Conservation (phyloP, 2,888 invertebrate species). For the Leucophenga montana region DNA sequence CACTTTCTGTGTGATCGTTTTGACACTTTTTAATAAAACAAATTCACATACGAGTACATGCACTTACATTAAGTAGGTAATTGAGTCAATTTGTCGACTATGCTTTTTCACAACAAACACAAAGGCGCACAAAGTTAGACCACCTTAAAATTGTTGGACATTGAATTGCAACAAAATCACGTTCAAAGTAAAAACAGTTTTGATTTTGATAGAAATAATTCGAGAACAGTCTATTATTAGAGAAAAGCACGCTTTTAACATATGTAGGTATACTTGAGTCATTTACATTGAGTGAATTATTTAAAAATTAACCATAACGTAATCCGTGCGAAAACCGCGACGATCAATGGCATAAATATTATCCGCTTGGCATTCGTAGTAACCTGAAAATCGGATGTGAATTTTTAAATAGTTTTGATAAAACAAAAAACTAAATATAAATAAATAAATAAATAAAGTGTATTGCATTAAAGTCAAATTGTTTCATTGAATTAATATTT, state of each 20-base stretch:
- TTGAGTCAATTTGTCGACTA: slow-evolving; percentile 69
- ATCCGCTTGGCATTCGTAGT: slow-evolving; percentile 93
- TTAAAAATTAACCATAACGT: slow-evolving; percentile 73
- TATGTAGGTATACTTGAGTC: slow-evolving; percentile 19
- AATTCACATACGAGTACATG: slow-evolving; percentile 47
- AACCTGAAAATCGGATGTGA: slow-evolving; percentile 55
- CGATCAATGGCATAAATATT: slow-evolving; percentile 93
- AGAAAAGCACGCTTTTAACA: slow-evolving; percentile 34
- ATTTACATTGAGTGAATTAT: slow-evolving; percentile 24
- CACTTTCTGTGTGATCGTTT: slow-evolving; percentile 52
- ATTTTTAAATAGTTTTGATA: not conserved
- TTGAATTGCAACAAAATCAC: no score
- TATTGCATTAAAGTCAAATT: not conserved
- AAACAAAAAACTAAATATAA: slow-evolving; percentile 1
- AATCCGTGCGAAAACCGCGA: slow-evolving; percentile 92
- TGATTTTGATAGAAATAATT: no score
- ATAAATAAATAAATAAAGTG: not conserved
- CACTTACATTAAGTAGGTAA: slow-evolving; percentile 70
- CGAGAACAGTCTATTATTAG: slow-evolving; percentile 31
- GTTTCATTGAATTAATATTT: not conserved
- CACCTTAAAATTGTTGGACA: no score
- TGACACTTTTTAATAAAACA: slow-evolving; percentile 64
- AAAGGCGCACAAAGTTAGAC: not conserved
- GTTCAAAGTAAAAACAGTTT: slow-evolving; percentile 33
- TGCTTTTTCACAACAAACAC: slow-evolving; percentile 11